Evolutionary conservation across 2,888 invertebrate genomes (phyloP), one percentile per base, ranked within the genome.

Genomic region (Zaprionus bogoriensis): DNA sequence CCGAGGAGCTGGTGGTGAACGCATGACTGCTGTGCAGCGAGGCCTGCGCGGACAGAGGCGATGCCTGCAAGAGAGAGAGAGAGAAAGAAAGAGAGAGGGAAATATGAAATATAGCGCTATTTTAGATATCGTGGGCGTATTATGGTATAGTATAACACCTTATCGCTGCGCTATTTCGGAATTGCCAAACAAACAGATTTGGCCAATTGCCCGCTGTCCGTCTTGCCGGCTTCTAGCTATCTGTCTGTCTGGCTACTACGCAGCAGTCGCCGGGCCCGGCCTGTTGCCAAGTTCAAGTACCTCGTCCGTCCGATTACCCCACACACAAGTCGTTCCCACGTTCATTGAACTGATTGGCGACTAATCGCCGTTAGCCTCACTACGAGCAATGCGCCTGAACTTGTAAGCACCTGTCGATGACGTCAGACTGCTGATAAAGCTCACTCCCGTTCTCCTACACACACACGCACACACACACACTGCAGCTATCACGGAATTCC

Each of bases 1-100:
- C 53, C 90, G 83, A 87, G 89, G 88, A 67, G 63, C 55, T 67
- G 23, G 78, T 64, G 46, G 77, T 76, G 50, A 67, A 73, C 12
- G 71, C 81, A 75, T 81, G 87, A 38, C 79, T 81, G 46, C 80
- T 62, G 47, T 83, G 60, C 5, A 70, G 25, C 25, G 81, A 32
- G 28, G 84, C 70, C 48, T 83, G 87, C 46, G 87, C 62, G 44
- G 80, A 68, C 46, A 78, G 58, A 60, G 74, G 75, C 12, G 76
- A 48, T 46, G 80, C 63, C 86, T 88, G 67, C 10, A 77, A 70
- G 1, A 50, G 41, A 53, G 7, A 32, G 0, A 50, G 9, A 60
- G 12, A 22, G 2, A 12, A 47, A 19, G 20, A 51, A 6, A 45
- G 17, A 23, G 2, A 54, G 2, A 14, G 7, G n/a, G n/a, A n/a